Percentiles rank a stretch among this genome's conserved stretches.
Conservation (phyloP, 2,888 invertebrate genomes). For the Lumbricus terrestris region DNA sequence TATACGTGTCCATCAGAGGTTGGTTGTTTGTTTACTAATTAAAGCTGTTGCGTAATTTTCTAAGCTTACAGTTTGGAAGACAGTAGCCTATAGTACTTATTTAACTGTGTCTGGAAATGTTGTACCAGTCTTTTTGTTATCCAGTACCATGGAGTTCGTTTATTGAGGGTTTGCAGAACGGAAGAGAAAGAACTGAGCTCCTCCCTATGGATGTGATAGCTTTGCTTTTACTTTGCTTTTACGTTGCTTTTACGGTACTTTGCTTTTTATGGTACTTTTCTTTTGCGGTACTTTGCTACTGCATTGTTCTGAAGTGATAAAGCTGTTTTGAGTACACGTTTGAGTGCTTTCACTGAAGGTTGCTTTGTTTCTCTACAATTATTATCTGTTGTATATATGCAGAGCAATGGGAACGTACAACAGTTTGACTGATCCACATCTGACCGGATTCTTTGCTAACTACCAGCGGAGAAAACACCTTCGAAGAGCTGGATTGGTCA, state of each 20-base stretch:
- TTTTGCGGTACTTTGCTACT: neutral
- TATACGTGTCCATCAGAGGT: too few species aligned
- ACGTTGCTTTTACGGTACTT: too few species aligned
- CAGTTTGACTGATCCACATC: constrained; percentile 56
- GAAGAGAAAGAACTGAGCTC: neutral
- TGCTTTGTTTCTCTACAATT: neutral
- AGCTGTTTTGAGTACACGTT: too few species aligned
- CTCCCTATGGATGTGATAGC: neutral
- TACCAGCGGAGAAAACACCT: constrained; percentile 54
- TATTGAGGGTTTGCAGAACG: too few species aligned
- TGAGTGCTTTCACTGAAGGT: neutral
- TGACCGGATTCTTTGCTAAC: constrained; percentile 56
- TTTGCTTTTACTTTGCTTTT: neutral
- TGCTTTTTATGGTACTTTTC: too few species aligned
- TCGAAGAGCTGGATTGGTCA: constrained; percentile 53
- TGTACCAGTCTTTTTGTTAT: neutral
- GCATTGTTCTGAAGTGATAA: neutral
- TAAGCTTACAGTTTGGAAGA: neutral
- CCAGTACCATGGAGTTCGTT: too few species aligned
- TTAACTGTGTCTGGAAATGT: neutral
- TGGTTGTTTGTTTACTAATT: too few species aligned
- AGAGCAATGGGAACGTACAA: constrained; percentile 44
- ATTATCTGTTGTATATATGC: too few species aligned
- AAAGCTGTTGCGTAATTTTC: too few species aligned
- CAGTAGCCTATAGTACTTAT: neutral